Conservation (phyloP, 2,113 vertebrate genomes). For the Atractosteus spatula region DNA sequence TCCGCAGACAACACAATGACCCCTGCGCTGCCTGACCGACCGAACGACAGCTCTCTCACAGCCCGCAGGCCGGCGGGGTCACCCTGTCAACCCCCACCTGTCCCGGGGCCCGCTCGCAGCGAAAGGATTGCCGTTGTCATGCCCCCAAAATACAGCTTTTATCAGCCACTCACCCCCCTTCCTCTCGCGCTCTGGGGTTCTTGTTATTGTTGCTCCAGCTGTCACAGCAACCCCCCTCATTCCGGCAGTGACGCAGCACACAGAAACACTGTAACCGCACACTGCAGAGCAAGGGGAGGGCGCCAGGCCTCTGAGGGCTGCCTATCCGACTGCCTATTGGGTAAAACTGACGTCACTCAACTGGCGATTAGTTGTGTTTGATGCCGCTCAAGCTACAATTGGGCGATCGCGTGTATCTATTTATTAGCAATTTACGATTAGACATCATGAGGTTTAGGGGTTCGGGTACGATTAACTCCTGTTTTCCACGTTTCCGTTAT, state of each 20-base stretch:
- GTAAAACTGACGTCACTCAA: too few species aligned
- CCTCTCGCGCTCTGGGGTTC: slow-evolving; percentile 14
- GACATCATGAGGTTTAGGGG: too few species aligned
- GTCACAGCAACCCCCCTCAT: slow-evolving; percentile 19
- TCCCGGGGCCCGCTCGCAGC: not conserved
- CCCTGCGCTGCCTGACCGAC: not conserved
- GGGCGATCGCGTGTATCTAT: too few species aligned
- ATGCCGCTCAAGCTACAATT: too few species aligned
- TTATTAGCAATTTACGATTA: too few species aligned
- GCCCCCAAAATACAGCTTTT: not conserved
- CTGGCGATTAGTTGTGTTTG: too few species aligned
- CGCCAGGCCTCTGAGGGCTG: too few species aligned
- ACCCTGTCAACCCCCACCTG: slow-evolving; percentile 6
- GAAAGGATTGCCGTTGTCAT: too few species aligned
- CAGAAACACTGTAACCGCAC: not conserved
- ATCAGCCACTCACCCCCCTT: slow-evolving; percentile 14
- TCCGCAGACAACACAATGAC: not conserved
- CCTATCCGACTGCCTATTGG: too few species aligned
- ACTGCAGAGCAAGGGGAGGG: too few species aligned
- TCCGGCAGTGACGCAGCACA: slow-evolving; percentile 22
- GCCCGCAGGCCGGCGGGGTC: slow-evolving; percentile 2
- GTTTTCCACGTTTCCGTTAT: too few species aligned
- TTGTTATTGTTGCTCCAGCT: slow-evolving; percentile 30
- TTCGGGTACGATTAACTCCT: too few species aligned
- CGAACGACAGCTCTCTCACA: not conserved